Evolutionary conservation across 2,888 invertebrate genomes (phyloP).

Genomic region (Nomada ferruginata): DNA sequence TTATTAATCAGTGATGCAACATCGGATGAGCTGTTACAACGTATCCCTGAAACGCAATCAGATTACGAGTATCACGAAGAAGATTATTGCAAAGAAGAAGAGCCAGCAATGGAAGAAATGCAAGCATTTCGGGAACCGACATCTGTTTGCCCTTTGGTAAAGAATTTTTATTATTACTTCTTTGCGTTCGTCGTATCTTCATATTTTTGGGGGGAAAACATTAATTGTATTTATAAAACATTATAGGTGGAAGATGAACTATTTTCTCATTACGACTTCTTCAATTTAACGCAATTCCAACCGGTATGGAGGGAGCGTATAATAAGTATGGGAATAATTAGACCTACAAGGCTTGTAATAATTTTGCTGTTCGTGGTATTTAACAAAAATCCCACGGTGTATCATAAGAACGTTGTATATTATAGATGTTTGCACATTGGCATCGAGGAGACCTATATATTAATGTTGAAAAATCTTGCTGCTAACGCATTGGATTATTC

Average conservation of each 20-base stretch:
- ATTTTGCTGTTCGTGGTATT: background rate
- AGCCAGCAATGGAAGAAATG: background rate
- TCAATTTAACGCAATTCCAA: slow-evolving; percentile 38
- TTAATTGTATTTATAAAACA: background rate
- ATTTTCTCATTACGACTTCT: slow-evolving; percentile 36
- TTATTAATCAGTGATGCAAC: background rate
- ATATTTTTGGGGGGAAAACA: background rate
- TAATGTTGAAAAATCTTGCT: slow-evolving; percentile 79
- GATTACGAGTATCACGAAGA: background rate
- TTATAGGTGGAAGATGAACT: slow-evolving; percentile 50
- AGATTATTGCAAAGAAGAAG: background rate
- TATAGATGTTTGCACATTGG: slow-evolving; percentile 73
- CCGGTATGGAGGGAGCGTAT: slow-evolving; percentile 4
- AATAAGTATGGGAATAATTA: slow-evolving; percentile 50
- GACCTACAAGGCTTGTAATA: slow-evolving; percentile 59
- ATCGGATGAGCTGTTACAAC: background rate
- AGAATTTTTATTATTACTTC: background rate
- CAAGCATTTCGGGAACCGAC: background rate
- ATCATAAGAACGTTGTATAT: background rate
- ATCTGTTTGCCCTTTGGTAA: slow-evolving; percentile 30
- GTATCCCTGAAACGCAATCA: background rate
- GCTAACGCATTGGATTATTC: slow-evolving; percentile 53
- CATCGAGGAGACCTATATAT: slow-evolving; percentile 67
- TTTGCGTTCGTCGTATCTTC: background rate
- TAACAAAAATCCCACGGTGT: background rate